phyloP scores from a whole-genome alignment of 2,113 vertebrate species.

The Mustela nigripes region DNA sequence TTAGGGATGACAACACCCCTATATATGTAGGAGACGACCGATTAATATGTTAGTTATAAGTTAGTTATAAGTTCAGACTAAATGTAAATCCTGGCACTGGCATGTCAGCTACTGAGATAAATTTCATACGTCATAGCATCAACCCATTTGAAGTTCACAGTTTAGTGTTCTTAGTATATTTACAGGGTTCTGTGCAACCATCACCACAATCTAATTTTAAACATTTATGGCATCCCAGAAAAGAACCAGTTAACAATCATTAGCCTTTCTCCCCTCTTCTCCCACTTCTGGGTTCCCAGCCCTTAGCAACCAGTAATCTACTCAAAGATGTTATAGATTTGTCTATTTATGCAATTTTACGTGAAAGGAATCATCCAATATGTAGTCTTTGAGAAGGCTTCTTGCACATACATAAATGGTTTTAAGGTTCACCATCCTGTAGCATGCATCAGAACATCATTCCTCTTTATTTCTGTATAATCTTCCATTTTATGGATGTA shows the following conservation, averaged over 20 bases:
- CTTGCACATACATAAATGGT: neutral
- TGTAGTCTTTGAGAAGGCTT: neutral
- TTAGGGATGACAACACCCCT: neutral
- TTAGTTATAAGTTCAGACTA: neutral
- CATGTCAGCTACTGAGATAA: neutral
- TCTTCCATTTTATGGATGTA: neutral
- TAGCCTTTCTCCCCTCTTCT: neutral
- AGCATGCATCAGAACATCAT: neutral
- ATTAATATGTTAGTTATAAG: neutral
- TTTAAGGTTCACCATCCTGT: neutral
- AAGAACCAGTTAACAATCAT: neutral
- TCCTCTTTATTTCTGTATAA: neutral
- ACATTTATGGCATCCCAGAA: neutral
- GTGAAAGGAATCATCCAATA: neutral
- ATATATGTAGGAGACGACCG: neutral
- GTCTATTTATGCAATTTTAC: neutral
- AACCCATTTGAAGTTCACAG: neutral
- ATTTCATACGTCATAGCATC: neutral
- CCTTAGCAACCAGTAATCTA: neutral
- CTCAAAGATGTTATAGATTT: neutral
- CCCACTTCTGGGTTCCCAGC: accelerated
- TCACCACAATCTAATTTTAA: neutral
- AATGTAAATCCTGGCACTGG: neutral
- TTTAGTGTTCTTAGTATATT: neutral
- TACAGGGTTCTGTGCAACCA: neutral